Evolutionary conservation across 2,113 vertebrate species (phyloP), one percentile per base, ranked within the genome.

Genomic region (Sylvilagus bachmani): DNA sequence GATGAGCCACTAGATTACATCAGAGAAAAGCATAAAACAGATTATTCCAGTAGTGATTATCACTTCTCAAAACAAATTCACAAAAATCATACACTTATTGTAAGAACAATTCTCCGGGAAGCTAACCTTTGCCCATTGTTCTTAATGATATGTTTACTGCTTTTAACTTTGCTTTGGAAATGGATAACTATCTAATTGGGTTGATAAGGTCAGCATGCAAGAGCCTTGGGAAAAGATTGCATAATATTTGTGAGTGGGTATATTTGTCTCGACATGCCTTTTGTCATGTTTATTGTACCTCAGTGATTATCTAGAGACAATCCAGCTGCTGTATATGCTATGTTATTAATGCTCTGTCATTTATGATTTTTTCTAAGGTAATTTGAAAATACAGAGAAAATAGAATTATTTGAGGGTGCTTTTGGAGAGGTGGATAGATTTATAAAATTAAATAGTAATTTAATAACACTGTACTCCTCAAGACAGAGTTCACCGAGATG

Each of bases 161-260:
- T 67, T 92, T 84, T 92, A 94, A 85, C 62, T 95, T 94, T 86
- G 82, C 93, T 97, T 94, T 96, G 93, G 91, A 97, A 97, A 91
- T 95, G 91, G 78, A 69, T 75, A 89, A 38, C 74, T 61, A 71
- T 95, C 53, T 97, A 96, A 97, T 96, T 97, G 96, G 89, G 86
- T 97, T 96, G 97, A 97, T 97, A 96, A 97, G 96, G 97, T 97
- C 95, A 97, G 69, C 44, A 3, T 66, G 67, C 78, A 77, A 82
- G 33, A 92, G 78, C 27, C 80, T 95, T 93, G 62, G 91, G 89
- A 91, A 95, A 79, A 96, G 94, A 95, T n/a, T 91, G 86, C 70
- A 86, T 92, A 92, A 90, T 97, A 97, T 96, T 97, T 95, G 96
- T 91, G 92, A 89, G 70, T 74, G 64, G 36, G 36, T 89, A 6